Evolutionary conservation across 2,888 invertebrate species (phyloP).

Genomic region (Antheraea assamensis): DNA sequence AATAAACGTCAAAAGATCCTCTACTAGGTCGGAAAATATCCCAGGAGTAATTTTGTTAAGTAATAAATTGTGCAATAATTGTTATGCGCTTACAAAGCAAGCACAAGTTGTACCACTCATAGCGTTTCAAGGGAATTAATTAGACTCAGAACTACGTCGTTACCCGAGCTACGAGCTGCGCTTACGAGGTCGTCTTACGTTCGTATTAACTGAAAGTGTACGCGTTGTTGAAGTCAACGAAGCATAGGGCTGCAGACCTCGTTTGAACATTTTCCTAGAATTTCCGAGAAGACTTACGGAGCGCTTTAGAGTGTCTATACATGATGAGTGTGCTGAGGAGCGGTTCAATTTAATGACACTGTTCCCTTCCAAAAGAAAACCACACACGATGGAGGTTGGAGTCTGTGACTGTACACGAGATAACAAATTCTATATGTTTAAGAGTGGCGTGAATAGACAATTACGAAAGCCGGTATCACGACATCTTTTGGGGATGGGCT

Average conservation of each 20-base stretch:
- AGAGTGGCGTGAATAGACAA: no score
- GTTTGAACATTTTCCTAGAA: background rate
- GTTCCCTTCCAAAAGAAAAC: no score
- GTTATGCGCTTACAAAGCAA: background rate
- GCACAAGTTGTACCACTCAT: background rate
- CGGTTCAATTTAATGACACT: no score
- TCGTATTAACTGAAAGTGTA: background rate
- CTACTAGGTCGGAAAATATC: background rate
- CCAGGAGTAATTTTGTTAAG: background rate
- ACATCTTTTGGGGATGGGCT: no score
- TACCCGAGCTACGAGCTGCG: background rate
- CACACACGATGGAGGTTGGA: no score
- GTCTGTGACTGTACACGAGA: no score
- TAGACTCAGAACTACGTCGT: background rate
- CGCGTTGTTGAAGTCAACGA: background rate
- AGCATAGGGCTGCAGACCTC: background rate
- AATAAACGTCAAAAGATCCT: no score
- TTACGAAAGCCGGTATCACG: no score
- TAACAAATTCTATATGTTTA: no score
- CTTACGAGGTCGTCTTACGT: background rate
- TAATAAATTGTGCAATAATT: background rate
- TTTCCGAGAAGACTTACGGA: background rate
- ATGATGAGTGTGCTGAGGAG: no score
- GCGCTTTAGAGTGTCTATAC: no score
- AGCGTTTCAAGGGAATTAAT: background rate